phyloP scores from a whole-genome alignment of 2,113 vertebrate genomes.

The Riparia riparia region DNA sequence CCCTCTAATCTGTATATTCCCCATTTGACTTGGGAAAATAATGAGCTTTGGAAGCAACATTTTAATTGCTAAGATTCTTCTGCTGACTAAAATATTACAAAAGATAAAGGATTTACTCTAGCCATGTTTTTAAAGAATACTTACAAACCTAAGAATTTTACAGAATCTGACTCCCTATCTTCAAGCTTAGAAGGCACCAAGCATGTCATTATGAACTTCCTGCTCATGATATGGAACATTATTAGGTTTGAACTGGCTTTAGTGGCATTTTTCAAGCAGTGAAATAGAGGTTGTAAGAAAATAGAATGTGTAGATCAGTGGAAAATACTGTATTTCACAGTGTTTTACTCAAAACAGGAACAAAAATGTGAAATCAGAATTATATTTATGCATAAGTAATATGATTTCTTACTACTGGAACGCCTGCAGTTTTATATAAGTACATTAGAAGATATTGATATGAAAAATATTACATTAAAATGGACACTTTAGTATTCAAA shows the following conservation, averaged over 20 bases:
- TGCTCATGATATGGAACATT: background rate
- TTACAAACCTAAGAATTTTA: background rate
- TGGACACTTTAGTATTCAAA: background rate
- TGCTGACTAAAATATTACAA: background rate
- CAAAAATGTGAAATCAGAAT: background rate
- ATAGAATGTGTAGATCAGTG: background rate
- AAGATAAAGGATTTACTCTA: slow-evolving; percentile 3
- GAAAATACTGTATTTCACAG: background rate
- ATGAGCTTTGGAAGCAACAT: background rate
- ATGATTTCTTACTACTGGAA: background rate
- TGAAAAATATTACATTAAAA: background rate
- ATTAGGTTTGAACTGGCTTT: background rate
- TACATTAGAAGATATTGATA: background rate
- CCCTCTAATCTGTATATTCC: background rate
- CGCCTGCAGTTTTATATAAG: background rate
- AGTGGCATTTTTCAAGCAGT: background rate
- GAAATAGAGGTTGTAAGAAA: background rate
- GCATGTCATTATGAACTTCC: background rate
- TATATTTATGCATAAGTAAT: background rate
- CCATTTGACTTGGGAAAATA: background rate
- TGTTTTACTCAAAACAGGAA: background rate
- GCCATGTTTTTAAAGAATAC: background rate
- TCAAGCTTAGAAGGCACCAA: background rate
- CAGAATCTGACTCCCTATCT: background rate
- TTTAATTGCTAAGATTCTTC: slow-evolving; percentile 11